These are phyloP conservation scores for Ceratosolen fusciceps DNA, from an alignment of 1,140 invertebrate genomes.

Conservation along the genomic window DNA sequence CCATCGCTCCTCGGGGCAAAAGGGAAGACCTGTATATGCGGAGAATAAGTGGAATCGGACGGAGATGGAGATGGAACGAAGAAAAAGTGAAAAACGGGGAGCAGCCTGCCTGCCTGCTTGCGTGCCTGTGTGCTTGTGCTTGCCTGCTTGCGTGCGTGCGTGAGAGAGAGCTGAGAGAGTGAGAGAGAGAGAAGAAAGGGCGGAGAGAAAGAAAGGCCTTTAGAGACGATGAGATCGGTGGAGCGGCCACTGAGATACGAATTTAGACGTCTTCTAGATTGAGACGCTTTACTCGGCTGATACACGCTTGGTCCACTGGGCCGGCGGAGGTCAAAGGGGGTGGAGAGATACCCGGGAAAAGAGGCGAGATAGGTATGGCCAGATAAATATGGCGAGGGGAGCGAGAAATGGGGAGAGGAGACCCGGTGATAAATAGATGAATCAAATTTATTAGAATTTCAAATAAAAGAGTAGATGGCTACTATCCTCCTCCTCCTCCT, in stretches of 20 bases:
- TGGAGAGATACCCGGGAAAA: conserved; percentile 42
- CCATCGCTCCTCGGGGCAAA: not conserved
- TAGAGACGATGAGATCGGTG: conserved; percentile 58
- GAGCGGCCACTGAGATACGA: conserved; percentile 52
- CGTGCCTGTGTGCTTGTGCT: too few relatives aligned
- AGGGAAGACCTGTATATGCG: conserved; percentile 29
- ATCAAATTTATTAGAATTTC: conserved; percentile 38
- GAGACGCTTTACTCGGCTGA: conserved; percentile 55
- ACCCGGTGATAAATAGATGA: conserved; percentile 45
- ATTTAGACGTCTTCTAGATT: conserved; percentile 62
- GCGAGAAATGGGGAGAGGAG: conserved; percentile 24
- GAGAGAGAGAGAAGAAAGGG: conserved; percentile 29
- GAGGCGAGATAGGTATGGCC: conserved; percentile 22
- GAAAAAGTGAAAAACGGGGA: conserved; percentile 39
- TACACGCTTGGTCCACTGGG: not conserved
- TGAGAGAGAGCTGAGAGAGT: not conserved
- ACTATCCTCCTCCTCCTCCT: too few relatives aligned
- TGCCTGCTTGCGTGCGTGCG: too few relatives aligned
- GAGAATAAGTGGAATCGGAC: conserved; percentile 12
- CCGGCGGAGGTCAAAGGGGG: conserved; percentile 42
- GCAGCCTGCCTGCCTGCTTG: too few relatives aligned
- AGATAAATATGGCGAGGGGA: conserved; percentile 43
- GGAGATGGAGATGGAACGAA: too few relatives aligned
- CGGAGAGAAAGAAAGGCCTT: conserved; percentile 29
- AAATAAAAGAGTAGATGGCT: conserved; percentile 11